phyloP scores from a whole-genome alignment of 2,113 vertebrate species.

The Girardinichthys multiradiatus region DNA sequence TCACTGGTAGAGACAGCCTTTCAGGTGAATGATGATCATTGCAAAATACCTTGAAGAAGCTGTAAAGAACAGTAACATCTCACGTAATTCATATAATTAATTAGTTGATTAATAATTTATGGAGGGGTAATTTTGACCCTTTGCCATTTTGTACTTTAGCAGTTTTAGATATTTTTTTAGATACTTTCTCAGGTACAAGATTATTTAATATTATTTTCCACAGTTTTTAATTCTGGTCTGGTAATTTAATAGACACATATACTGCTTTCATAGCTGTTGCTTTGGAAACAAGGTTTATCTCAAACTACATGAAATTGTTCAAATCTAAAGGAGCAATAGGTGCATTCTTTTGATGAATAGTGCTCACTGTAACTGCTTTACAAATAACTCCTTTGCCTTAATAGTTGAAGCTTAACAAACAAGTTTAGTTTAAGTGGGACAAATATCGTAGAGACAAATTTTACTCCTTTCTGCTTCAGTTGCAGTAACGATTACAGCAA shows the following conservation, averaged over 20 bases:
- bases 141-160: neutral
- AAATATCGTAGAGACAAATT: too few species aligned
- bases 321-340: too few species aligned
- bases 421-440: neutral
- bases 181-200: too few species aligned
- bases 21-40: constrained; percentile 30
- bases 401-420: neutral
- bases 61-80: neutral
- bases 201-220: neutral
- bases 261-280: neutral
- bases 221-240: neutral
- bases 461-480: too few species aligned
- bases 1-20: neutral
- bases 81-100: too few species aligned
- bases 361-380: neutral
- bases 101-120: neutral
- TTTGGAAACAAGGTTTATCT: neutral
- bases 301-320: too few species aligned
- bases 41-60: constrained; percentile 24
- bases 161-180: too few species aligned
- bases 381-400: neutral
- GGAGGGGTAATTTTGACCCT: neutral
- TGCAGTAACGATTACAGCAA: too few species aligned
- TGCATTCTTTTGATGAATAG: neutral
- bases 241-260: neutral